Base-by-base conservation (phyloP, 1,140 invertebrate genomes). In the Probaryconus sp. region DNA sequence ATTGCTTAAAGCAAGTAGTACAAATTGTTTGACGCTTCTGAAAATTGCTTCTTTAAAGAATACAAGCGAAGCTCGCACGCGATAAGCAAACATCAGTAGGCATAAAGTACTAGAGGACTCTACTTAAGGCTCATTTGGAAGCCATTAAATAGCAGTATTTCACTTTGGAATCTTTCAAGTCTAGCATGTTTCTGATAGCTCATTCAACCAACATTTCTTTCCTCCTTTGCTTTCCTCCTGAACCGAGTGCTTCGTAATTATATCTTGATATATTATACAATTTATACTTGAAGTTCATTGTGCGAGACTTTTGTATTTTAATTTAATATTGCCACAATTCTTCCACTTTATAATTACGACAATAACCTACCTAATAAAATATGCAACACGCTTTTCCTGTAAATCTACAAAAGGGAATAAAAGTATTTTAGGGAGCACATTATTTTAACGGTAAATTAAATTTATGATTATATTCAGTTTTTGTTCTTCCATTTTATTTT, bases 61-160 rank as follows among this genome's bases (percentile, higher is more conserved):
- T 55, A 43, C 18, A 55, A 43, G 40, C 11, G 28, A 42, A 2
- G 30, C 61, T 42, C 26, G 24, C 43, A 60, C 31, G 37, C 42
- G 50, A 20, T 30, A 30, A 20, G 24, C 26, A 30, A 7, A 31
- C 9, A 7, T 13, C 31, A n/a, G 14, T 48, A 31, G 42, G 13
- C 42, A 26, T 21, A 31, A 48, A 55, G 42, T 53, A 43, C 61
- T 55, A 18, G 20, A 43, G 35, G 45, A 28, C 38, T 56, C 69
- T 67, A 64, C 60, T 55, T 65, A 67, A 60, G 58, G 45, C 50
- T 71, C 68, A 71, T 71, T 71, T 64, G 68, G 56, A 38, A 56
- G 60, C 69, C 48, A 53, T 73, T 73, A 73, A 73, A 67, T 67
- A 43, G 45, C 61, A 67, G 51, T 73, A 73, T 65, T 64, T 73